Evolutionary conservation across 1,140 invertebrate genomes (phyloP), one percentile per base, ranked within the genome.

Genomic region (Lepidurus apus): DNA sequence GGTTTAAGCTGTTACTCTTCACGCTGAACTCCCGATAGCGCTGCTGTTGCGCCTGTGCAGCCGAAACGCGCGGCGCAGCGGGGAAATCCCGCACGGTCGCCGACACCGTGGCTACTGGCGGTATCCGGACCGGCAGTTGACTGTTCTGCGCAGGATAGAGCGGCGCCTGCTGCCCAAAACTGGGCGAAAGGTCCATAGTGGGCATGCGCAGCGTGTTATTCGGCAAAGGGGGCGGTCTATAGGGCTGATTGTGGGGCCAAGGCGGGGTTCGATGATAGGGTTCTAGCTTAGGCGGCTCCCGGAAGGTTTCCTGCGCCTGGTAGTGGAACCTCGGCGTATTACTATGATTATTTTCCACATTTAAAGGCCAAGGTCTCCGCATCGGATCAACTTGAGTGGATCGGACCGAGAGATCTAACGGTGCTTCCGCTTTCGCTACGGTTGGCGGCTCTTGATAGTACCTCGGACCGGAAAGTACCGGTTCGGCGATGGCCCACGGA

Each of bases 41-140:
- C 53, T 65, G 53, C 74, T 75, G 74, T 44, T 77, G 75, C 42
- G 17, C 43, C 42, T 77, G 75, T 17, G 43, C 9, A 10, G 43
- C 75, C 17, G 43, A 45, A 44, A 45, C 44, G 42, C 75, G 53
- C 13, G 53, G 9, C 6, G 13, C 13, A 65, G 53, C 13, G 7
- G 53, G 9, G 17, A 65, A 21, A 21, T 65, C 53, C 21, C 75
- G 24, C 13, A 77, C 75, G 42, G 75, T 77, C 17, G 75, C 75
- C 43, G 43, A 45, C 11, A 77, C 75, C 7, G 75, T 77, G 13
- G 75, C 75, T 45, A 77, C 75, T 10, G 75, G 75, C 43, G 75
- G 75, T n/a, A 43, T 17, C 10, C 75, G 75, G 17, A 75, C 74
- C 10, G 65, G 74, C 42, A 75, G 42, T 75, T 34, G 34, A 44